A percentile compares a stretch with the other conserved stretches of the same genome.
These are phyloP conservation scores for Pantherophis alleghaniensis DNA, from an alignment of 2,797 vertebrate genomes.

Conservation along the genomic window DNA sequence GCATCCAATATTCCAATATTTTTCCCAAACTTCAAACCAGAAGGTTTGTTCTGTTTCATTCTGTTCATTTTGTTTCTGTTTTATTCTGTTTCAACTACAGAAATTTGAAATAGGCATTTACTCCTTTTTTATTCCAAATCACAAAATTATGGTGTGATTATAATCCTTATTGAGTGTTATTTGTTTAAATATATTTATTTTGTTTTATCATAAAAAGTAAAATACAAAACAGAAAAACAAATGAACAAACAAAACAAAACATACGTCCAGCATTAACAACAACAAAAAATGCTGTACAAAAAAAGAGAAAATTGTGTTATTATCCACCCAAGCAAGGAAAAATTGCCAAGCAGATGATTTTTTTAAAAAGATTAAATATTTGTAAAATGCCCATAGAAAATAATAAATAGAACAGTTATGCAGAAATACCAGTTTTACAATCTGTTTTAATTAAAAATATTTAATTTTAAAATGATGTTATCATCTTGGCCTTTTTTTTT, in stretches of 20 bases:
- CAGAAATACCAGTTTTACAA: neutral
- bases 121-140: neutral
- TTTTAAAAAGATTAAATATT: neutral
- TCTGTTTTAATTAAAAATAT: neutral
- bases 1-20: neutral
- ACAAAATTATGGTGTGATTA: neutral
- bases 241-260: no score
- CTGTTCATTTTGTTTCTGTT: no score
- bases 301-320: no score
- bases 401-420: neutral
- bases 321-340: neutral
- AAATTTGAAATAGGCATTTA: neutral
- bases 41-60: neutral
- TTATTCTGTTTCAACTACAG: neutral
- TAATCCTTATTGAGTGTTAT: neutral
- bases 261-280: no score
- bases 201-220: no score
- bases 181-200: no score
- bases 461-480: neutral
- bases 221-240: no score
- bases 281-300: no score
- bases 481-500: neutral
- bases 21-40: neutral
- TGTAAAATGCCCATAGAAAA: neutral
- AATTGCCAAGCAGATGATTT: neutral